These are phyloP conservation scores for Aporophyla nigra DNA, from an alignment of 2,888 invertebrate genomes.

Conservation along the genomic window DNA sequence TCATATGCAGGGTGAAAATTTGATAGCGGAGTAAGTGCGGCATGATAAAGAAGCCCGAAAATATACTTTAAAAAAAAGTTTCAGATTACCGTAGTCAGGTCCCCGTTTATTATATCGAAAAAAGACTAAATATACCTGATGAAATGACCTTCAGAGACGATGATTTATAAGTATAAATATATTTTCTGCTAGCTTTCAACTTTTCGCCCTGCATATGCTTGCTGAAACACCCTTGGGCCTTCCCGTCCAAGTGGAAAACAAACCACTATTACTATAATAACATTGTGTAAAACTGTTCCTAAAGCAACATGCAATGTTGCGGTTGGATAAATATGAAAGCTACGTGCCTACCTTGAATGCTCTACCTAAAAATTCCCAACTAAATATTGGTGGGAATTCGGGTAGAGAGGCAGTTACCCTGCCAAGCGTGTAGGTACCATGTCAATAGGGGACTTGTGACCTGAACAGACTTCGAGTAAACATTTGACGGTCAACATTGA, in stretches of 20 bases:
- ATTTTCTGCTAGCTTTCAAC: too few species aligned
- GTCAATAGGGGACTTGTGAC: slow-evolving; percentile 8
- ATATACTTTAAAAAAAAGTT: too few species aligned
- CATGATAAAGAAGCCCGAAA: too few species aligned
- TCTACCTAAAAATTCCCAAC: slow-evolving; percentile 13
- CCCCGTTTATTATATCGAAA: too few species aligned
- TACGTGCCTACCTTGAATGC: neutral
- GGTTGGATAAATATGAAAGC: slow-evolving; percentile 33
- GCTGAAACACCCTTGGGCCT: too few species aligned
- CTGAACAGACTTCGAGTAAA: slow-evolving; percentile 20
- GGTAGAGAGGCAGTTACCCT: neutral
- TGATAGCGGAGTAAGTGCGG: too few species aligned
- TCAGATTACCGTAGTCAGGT: too few species aligned
- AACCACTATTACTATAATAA: neutral
- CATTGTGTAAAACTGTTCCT: neutral
- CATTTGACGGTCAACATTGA: slow-evolving; percentile 4
- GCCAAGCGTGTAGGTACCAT: neutral
- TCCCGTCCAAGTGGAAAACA: neutral
- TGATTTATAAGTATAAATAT: too few species aligned
- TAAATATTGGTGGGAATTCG: slow-evolving; percentile 44
- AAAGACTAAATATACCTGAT: too few species aligned
- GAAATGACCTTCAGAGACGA: too few species aligned
- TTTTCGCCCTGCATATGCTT: too few species aligned
- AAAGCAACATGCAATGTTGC: slow-evolving; percentile 27
- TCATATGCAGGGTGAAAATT: too few species aligned